phyloP scores from a whole-genome alignment of 1,140 invertebrate species.

The Drosophila saltans region DNA sequence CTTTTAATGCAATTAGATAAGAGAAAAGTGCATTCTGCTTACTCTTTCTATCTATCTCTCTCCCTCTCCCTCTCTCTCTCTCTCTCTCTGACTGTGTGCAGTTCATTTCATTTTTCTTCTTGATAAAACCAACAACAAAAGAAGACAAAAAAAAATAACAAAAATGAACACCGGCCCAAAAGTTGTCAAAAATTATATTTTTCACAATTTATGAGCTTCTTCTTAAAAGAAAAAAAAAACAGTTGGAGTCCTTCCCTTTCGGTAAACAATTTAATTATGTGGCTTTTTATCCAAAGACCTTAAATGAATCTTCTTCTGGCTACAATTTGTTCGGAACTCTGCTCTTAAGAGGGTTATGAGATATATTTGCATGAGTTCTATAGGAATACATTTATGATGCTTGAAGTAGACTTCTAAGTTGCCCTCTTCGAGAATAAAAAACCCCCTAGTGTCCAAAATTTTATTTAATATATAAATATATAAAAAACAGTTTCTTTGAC shows the following conservation, averaged over 20 bases:
- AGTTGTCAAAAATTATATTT: slow-evolving; percentile 1
- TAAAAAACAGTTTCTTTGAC: too few species aligned
- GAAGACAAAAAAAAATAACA: neutral
- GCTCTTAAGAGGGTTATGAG: too few species aligned
- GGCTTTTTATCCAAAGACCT: too few species aligned
- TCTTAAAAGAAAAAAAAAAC: neutral
- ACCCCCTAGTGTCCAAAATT: too few species aligned
- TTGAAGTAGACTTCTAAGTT: too few species aligned
- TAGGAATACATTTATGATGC: too few species aligned
- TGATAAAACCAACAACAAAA: slow-evolving; percentile 23
- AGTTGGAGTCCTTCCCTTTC: neutral
- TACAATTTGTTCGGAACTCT: too few species aligned
- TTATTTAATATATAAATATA: too few species aligned
- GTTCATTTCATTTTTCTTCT: slow-evolving; percentile 60
- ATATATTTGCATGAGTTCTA: too few species aligned
- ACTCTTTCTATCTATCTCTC: slow-evolving; percentile 43
- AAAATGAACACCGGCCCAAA: neutral
- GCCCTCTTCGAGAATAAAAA: too few species aligned
- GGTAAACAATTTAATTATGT: neutral
- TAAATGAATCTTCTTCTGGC: too few species aligned
- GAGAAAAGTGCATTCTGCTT: slow-evolving; percentile 64
- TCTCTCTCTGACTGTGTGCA: slow-evolving; percentile 16
- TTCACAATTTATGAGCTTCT: slow-evolving; percentile 1
- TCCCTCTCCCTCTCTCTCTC: slow-evolving; percentile 16
- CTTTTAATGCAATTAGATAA: slow-evolving; percentile 81